Evolutionary conservation across 2,888 invertebrate genomes (phyloP).

Genomic region (Ceraclea dissimilis): DNA sequence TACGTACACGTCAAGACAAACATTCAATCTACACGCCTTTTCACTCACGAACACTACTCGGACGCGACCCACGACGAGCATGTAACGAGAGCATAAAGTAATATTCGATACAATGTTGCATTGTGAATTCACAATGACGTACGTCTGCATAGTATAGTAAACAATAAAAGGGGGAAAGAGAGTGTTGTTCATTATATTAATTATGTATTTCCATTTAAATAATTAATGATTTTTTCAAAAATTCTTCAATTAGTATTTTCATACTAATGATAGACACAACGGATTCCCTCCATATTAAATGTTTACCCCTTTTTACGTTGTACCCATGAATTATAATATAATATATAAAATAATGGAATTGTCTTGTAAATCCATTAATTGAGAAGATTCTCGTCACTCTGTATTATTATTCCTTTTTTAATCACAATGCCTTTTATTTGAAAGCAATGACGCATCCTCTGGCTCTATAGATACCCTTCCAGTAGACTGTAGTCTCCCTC

Average conservation of each 20-base stretch:
- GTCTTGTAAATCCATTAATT: constrained; percentile 3
- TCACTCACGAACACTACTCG: no score
- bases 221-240: background rate
- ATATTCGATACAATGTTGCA: no score
- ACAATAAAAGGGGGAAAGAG: background rate
- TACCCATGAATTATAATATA: background rate
- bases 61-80: no score
- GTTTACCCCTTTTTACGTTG: background rate
- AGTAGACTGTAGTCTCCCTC: background rate
- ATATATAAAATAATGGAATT: constrained; percentile 1
- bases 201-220: background rate
- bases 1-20: no score
- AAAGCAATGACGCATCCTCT: constrained; percentile 3
- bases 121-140: no score
- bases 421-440: background rate
- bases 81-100: no score
- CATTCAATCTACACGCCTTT: no score
- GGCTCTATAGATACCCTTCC: constrained; percentile 2
- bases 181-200: background rate
- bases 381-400: constrained; percentile 2
- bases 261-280: background rate
- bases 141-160: no score
- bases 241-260: background rate
- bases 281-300: background rate
- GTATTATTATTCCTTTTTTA: background rate